These are phyloP conservation scores for Bhutanitis thaidina DNA, from an alignment of 2,888 invertebrate genomes.

Conservation along the genomic window DNA sequence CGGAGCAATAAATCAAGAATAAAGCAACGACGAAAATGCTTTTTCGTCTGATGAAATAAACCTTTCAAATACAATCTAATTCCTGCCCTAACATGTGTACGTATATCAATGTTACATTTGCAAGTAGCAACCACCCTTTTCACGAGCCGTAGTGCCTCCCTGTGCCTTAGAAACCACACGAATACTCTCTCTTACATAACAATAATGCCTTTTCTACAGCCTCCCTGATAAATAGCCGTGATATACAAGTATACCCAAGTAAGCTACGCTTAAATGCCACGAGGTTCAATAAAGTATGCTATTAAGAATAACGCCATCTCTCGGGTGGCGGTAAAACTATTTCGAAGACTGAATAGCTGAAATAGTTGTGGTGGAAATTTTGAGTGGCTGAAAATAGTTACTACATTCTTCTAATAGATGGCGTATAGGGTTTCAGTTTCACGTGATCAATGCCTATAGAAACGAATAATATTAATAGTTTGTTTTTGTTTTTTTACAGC, in stretches of 20 bases:
- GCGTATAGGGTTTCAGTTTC: slow-evolving; percentile 31
- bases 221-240: slow-evolving; percentile 47
- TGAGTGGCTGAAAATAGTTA: neutral
- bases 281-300: slow-evolving; percentile 68
- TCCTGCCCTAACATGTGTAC: slow-evolving; percentile 44
- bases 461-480: slow-evolving; percentile 8
- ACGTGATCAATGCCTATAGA: neutral
- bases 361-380: slow-evolving; percentile 27
- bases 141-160: slow-evolving; percentile 49
- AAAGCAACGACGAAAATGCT: slow-evolving; percentile 30
- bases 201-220: slow-evolving; percentile 68
- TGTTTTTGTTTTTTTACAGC: slow-evolving; percentile 82
- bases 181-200: slow-evolving; percentile 74
- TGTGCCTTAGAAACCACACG: slow-evolving; percentile 66
- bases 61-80: slow-evolving; percentile 58
- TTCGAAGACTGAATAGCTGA: slow-evolving; percentile 17
- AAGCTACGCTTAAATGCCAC: slow-evolving; percentile 40
- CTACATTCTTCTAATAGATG: slow-evolving; percentile 40
- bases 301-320: slow-evolving; percentile 57
- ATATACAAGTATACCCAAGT: slow-evolving; percentile 27
- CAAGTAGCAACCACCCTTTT: slow-evolving; percentile 61
- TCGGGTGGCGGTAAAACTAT: slow-evolving; percentile 50
- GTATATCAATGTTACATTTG: slow-evolving; percentile 64
- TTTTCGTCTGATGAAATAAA: slow-evolving; percentile 44
- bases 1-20: slow-evolving; percentile 15